A percentile compares a stretch with the other conserved stretches of the same genome.
phyloP scores from a whole-genome alignment of 2,113 vertebrate species.

The Telmatochromis brachygnathus region DNA sequence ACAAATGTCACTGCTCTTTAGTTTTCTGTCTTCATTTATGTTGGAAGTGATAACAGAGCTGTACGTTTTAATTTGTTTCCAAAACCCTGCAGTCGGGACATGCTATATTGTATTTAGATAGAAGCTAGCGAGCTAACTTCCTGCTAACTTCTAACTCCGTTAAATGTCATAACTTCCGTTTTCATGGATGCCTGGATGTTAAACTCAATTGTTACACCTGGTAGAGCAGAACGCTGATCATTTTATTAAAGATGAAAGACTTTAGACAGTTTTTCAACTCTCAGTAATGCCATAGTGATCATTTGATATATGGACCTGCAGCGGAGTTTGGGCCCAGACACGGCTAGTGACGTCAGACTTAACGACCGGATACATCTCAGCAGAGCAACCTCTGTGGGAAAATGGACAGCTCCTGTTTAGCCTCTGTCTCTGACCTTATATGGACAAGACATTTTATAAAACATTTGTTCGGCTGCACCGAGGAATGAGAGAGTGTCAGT shows the following conservation, averaged over 20 bases:
- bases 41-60: too few relatives aligned
- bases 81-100: neutral
- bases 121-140: neutral
- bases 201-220: neutral
- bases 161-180: neutral
- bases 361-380: neutral
- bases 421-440: neutral
- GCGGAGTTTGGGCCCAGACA: neutral
- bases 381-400: constrained; percentile 2
- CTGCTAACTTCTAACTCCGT: neutral
- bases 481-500: neutral
- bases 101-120: neutral
- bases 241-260: neutral
- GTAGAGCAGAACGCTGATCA: neutral
- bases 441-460: neutral
- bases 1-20: too few relatives aligned
- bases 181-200: neutral
- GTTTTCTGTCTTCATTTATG: too few relatives aligned
- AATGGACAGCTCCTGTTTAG: neutral
- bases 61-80: neutral
- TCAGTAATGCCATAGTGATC: neutral
- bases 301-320: neutral
- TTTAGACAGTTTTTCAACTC: neutral
- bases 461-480: neutral
- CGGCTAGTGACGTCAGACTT: neutral